phyloP scores from a whole-genome alignment of 2,888 invertebrate species.

The Chrysina gloriosa region DNA sequence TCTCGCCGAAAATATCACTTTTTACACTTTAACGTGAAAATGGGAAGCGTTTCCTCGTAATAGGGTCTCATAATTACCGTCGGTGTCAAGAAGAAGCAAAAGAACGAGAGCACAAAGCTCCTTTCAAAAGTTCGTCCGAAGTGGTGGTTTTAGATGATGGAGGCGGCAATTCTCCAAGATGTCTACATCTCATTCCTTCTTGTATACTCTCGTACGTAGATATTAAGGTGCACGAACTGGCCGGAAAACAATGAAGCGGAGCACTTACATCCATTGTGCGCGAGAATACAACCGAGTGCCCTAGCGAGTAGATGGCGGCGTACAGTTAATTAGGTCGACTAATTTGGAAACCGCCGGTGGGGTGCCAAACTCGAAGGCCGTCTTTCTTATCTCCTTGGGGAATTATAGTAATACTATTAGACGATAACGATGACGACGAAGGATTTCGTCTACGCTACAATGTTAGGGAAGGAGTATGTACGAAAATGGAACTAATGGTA shows the following conservation, averaged over 20 bases:
- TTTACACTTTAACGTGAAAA: no score
- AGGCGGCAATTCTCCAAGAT: background rate
- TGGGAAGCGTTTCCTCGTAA: no score
- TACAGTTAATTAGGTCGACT: constrained; percentile 26
- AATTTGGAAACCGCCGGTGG: constrained; percentile 5
- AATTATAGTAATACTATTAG: constrained; percentile 6
- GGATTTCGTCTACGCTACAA: background rate
- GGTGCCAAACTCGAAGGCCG: background rate
- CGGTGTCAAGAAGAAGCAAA: background rate
- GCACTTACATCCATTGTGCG: background rate
- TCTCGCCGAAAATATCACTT: no score
- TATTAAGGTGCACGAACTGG: background rate
- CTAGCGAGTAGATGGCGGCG: background rate
- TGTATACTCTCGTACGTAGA: background rate
- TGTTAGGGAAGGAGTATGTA: background rate
- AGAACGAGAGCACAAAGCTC: background rate
- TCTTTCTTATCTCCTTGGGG: constrained; percentile 2
- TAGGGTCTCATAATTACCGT: no score
- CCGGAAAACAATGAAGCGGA: background rate
- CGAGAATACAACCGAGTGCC: background rate
- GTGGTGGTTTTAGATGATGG: background rate
- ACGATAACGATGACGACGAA: background rate
- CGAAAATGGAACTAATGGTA: no score
- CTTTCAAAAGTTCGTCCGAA: constrained; percentile 1
- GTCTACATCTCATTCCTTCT: background rate